phyloP scores from a whole-genome alignment of 2,113 vertebrate species.

The Mola mola region DNA sequence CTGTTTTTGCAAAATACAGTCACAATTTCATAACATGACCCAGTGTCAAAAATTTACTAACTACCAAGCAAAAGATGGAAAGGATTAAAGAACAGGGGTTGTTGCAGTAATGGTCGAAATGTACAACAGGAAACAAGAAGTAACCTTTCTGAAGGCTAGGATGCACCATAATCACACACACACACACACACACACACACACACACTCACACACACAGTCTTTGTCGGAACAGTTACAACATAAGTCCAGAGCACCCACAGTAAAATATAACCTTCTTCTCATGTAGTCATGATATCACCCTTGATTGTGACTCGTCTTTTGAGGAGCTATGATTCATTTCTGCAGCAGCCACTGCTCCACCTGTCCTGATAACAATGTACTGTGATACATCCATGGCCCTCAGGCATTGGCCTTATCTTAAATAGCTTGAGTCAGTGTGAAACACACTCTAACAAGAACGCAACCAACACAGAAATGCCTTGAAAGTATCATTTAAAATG shows the following conservation, averaged over 20 bases:
- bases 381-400: slow-evolving; percentile 31
- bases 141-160: slow-evolving; percentile 13
- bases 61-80: too few species aligned
- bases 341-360: slow-evolving; percentile 2
- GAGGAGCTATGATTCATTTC: slow-evolving; percentile 37
- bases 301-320: too few species aligned
- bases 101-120: too few species aligned
- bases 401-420: slow-evolving; percentile 43
- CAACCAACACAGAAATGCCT: slow-evolving; percentile 38
- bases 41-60: too few species aligned
- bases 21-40: too few species aligned
- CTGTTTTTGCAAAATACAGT: too few species aligned
- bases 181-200: too few species aligned
- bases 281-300: too few species aligned
- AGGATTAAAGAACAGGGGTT: too few species aligned
- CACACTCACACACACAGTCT: too few species aligned
- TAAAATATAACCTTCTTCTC: slow-evolving; percentile 30
- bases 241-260: neutral
- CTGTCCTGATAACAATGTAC: slow-evolving; percentile 28
- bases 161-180: neutral
- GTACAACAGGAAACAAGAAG: too few species aligned
- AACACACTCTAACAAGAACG: too few species aligned
- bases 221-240: neutral
- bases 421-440: slow-evolving; percentile 34
- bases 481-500: slow-evolving; percentile 51